These are phyloP conservation scores for Eristalis intricaria DNA, from an alignment of 2,888 invertebrate species.

Conservation along the genomic window DNA sequence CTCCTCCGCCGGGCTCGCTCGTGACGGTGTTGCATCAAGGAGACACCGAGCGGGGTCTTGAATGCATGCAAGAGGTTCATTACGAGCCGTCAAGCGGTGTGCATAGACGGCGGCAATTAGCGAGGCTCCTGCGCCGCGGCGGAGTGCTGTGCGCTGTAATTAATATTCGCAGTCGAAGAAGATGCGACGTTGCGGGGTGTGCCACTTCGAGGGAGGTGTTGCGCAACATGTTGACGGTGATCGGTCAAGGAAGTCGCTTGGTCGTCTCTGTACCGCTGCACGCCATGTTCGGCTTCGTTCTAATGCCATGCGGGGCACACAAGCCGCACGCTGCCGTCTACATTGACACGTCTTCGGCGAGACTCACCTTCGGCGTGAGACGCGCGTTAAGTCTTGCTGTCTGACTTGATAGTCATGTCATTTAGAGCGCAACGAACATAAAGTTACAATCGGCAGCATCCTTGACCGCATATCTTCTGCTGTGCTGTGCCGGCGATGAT, in stretches of 20 bases:
- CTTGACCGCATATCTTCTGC: background rate
- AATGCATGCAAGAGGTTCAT: background rate
- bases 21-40: background rate
- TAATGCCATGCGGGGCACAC: background rate
- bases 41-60: background rate
- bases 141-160: background rate
- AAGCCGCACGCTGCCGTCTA: background rate
- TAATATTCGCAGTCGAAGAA: background rate
- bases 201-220: background rate
- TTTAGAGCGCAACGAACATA: background rate
- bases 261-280: background rate
- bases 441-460: background rate
- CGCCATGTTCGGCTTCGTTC: background rate
- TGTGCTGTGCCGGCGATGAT: background rate
- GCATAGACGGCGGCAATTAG: background rate
- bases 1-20: background rate
- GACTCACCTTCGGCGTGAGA: background rate
- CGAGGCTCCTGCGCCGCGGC: background rate
- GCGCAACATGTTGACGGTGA: background rate
- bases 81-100: background rate
- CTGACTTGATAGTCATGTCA: background rate
- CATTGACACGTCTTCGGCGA: background rate
- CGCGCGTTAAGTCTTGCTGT: background rate
- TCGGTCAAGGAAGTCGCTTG: background rate
- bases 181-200: background rate